These are phyloP conservation scores for Drosophila picticornis DNA, from an alignment of 2,888 invertebrate species.

Conservation along the genomic window DNA sequence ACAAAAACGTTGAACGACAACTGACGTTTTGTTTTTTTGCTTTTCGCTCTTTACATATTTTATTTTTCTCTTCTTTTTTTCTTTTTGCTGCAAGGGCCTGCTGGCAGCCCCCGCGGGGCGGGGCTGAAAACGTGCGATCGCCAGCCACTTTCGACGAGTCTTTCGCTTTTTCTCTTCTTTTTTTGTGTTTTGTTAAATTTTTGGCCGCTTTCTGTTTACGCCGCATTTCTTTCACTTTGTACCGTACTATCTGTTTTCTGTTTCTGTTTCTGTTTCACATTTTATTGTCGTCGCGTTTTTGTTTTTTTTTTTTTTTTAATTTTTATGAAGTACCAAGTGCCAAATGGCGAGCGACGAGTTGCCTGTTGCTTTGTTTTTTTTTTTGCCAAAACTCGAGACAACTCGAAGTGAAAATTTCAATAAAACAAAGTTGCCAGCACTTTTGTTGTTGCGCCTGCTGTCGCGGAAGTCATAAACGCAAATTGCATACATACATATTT, in stretches of 20 bases:
- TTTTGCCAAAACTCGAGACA: conserved; percentile 53
- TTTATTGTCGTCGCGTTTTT: conserved; percentile 48
- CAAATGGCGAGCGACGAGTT: conserved; percentile 39
- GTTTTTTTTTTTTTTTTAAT: conserved; percentile 20
- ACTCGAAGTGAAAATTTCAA: conserved; percentile 78
- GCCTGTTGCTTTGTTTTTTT: conserved; percentile 45
- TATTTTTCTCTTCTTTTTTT: conserved; percentile 18
- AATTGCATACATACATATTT: conserved; percentile 70
- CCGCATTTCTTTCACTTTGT: conserved; percentile 80
- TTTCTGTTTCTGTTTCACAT: conserved; percentile 64
- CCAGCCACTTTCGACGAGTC: conserved; percentile 68
- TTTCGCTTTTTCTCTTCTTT: conserved; percentile 56
- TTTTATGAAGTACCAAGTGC: conserved; percentile 59
- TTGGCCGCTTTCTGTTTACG: conserved; percentile 75
- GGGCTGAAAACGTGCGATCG: conserved; percentile 33
- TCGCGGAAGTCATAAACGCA: conserved; percentile 77
- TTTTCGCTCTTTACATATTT: conserved; percentile 53
- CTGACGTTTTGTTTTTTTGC: conserved; percentile 43
- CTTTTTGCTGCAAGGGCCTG: conserved; percentile 38
- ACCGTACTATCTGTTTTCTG: conserved; percentile 70
- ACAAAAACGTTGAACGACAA: conserved; percentile 42
- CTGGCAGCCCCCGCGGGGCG: not conserved
- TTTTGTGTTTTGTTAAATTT: conserved; percentile 31
- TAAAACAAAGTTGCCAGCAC: conserved; percentile 59
- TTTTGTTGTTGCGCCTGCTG: conserved; percentile 53